These are phyloP conservation scores for Chelmon rostratus DNA, from an alignment of 2,797 vertebrate genomes.

Conservation along the genomic window DNA sequence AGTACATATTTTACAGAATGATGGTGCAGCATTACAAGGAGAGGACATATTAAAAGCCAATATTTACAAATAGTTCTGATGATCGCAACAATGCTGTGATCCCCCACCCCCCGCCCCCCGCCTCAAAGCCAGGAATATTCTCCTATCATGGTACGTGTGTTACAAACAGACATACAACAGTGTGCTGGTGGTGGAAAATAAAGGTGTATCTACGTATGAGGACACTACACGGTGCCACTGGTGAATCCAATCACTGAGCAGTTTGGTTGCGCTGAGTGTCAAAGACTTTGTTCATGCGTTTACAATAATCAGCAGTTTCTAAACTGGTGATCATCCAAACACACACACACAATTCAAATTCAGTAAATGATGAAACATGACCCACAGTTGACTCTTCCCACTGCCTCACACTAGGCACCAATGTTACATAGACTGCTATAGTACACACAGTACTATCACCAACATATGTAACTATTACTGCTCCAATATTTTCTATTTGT, in stretches of 20 bases:
- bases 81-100: constrained; percentile 31
- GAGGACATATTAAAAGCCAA: constrained; percentile 67
- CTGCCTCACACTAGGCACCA: constrained; percentile 26
- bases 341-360: constrained; percentile 41
- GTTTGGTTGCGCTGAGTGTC: constrained; percentile 32
- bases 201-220: constrained; percentile 46
- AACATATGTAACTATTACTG: constrained; percentile 49
- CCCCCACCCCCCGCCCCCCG: too few species aligned
- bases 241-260: constrained; percentile 38
- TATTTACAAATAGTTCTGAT: constrained; percentile 72
- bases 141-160: constrained; percentile 21
- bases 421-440: constrained; percentile 28
- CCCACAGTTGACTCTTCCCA: constrained; percentile 41
- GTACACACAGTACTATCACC: constrained; percentile 49
- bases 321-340: constrained; percentile 37
- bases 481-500: constrained; percentile 48
- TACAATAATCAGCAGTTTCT: constrained; percentile 32
- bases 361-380: constrained; percentile 57
- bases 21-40: constrained; percentile 69
- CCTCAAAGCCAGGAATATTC: constrained; percentile 37
- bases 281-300: constrained; percentile 8
- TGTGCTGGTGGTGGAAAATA: constrained; percentile 74
- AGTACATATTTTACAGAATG: constrained; percentile 52
- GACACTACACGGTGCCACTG: constrained; percentile 36
- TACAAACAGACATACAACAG: constrained; percentile 53